Evolutionary conservation across 2,888 invertebrate species (phyloP).

Genomic region (Spilosoma lubricipeda): DNA sequence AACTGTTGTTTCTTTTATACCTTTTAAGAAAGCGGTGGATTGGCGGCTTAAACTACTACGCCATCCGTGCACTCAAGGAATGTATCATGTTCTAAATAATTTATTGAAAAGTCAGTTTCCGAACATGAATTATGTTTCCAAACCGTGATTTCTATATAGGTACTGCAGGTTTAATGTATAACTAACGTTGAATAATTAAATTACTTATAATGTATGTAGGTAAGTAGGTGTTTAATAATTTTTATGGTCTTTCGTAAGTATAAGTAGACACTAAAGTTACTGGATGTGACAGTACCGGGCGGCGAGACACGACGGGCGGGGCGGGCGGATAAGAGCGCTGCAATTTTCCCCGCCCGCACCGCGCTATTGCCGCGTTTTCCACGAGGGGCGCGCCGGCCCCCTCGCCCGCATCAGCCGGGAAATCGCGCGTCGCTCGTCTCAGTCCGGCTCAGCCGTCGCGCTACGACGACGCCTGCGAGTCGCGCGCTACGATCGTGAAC

Average conservation of each 20-base stretch:
- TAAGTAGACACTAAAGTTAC: constrained; percentile 13
- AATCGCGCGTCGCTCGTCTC: constrained; percentile 80
- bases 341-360: constrained; percentile 82
- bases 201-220: background rate
- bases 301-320: constrained; percentile 58
- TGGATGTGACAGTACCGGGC: constrained; percentile 48
- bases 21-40: too few species aligned
- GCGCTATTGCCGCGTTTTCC: constrained; percentile 78
- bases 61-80: background rate
- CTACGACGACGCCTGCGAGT: constrained; percentile 75
- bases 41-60: too few species aligned
- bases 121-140: background rate
- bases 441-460: constrained; percentile 83
- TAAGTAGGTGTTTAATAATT: background rate
- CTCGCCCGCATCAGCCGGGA: constrained; percentile 80
- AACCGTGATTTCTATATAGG: background rate
- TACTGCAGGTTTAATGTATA: background rate
- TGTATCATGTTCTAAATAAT: background rate
- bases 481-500: constrained; percentile 72
- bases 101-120: background rate
- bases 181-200: background rate
- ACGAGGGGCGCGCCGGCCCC: constrained; percentile 81
- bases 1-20: too few species aligned
- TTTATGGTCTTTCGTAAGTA: background rate
- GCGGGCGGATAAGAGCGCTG: constrained; percentile 65